These are phyloP conservation scores for Eupithecia dodoneata DNA, from an alignment of 2,888 invertebrate genomes.

Conservation along the genomic window DNA sequence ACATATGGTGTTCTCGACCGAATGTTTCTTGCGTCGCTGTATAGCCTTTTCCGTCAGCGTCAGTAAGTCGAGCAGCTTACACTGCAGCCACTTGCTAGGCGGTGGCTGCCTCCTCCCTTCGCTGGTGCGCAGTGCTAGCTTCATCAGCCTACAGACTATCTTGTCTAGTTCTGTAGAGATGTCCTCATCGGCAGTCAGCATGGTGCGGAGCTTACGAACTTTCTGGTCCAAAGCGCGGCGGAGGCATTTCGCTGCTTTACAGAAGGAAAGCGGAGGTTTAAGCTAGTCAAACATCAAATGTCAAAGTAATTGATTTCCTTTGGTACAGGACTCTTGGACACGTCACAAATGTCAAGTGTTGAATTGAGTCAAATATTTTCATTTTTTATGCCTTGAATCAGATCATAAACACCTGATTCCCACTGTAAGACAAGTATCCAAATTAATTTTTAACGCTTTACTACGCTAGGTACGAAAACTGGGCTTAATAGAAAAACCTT, in stretches of 20 bases:
- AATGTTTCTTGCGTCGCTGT: constrained; percentile 59
- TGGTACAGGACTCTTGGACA: too few relatives aligned
- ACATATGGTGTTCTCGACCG: constrained; percentile 47
- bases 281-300: too few relatives aligned
- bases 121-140: constrained; percentile 64
- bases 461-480: background rate
- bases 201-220: constrained; percentile 63
- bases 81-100: constrained; percentile 46
- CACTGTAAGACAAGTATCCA: constrained; percentile 54
- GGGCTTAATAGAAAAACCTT: background rate
- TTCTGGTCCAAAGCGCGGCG: constrained; percentile 70
- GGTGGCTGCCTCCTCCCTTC: constrained; percentile 55
- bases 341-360: too few relatives aligned
- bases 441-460: constrained; percentile 14
- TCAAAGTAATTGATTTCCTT: too few relatives aligned
- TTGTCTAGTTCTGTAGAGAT: constrained; percentile 67
- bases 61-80: constrained; percentile 53
- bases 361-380: too few relatives aligned
- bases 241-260: constrained; percentile 56
- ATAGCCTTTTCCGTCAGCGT: constrained; percentile 73
- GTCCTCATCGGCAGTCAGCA: constrained; percentile 69
- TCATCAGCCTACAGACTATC: constrained; percentile 71
- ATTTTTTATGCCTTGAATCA: too few relatives aligned
- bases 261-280: background rate
- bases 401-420: constrained; percentile 50